Percentiles rank a stretch among this genome's conserved stretches.
Evolutionary conservation across 2,797 vertebrate genomes (phyloP).

Genomic region (Thaleichthys pacificus): DNA sequence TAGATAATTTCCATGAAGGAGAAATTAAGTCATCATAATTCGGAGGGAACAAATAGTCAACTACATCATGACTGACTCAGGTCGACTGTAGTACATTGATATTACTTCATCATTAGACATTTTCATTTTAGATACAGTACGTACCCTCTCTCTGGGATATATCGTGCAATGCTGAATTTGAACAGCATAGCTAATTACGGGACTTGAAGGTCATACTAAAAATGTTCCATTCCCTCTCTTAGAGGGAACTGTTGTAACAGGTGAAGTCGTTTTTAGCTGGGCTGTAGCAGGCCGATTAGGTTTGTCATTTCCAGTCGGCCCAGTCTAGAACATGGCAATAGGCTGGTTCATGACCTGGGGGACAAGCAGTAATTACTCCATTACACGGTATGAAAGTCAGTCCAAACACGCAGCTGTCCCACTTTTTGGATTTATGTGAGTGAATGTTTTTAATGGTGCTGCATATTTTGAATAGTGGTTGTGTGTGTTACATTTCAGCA

Average conservation of each 20-base stretch:
- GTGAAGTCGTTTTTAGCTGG: slow-evolving; percentile 4
- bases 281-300: slow-evolving; percentile 3
- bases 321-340: slow-evolving; percentile 23
- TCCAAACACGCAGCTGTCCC: neutral
- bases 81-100: no score
- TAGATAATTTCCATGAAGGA: no score
- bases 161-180: neutral
- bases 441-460: neutral
- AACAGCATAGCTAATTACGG: slow-evolving; percentile 65
- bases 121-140: neutral
- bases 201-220: slow-evolving; percentile 51
- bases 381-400: neutral
- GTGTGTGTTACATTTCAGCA: neutral
- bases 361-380: slow-evolving; percentile 7
- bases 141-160: neutral
- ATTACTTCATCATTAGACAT: neutral
- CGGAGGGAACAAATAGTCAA: no score
- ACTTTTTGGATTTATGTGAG: neutral
- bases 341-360: slow-evolving; percentile 14
- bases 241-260: slow-evolving; percentile 7
- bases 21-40: no score
- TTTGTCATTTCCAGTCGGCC: slow-evolving; percentile 13
- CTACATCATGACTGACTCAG: no score
- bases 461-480: neutral
- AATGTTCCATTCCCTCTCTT: slow-evolving; percentile 23